Evolutionary conservation across 2,888 invertebrate species (phyloP).

Genomic region (Phortica okadai): DNA sequence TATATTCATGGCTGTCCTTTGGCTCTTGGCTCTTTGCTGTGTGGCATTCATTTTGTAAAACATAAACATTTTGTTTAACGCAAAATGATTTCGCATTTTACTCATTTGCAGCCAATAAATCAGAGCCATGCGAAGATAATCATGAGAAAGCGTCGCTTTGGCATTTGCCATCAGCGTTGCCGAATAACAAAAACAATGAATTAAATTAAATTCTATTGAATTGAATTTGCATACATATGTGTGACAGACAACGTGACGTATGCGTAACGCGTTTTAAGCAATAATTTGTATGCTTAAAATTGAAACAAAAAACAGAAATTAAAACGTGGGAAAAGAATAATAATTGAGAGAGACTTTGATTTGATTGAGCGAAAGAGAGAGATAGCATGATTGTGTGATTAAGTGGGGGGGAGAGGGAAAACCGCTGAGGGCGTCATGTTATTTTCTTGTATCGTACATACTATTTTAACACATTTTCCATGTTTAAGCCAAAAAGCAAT

Average conservation of each 20-base stretch:
- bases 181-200: not conserved
- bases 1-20: not conserved
- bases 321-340: no score
- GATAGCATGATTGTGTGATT: no score
- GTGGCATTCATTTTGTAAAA: not conserved
- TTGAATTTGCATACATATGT: slow-evolving; percentile 23
- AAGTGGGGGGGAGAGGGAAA: no score
- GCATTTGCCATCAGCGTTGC: slow-evolving; percentile 4
- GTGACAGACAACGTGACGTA: not conserved
- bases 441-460: not conserved
- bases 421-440: not conserved
- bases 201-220: slow-evolving; percentile 15
- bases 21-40: no score
- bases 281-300: no score
- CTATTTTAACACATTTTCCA: slow-evolving; percentile 44
- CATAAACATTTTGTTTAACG: not conserved
- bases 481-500: slow-evolving; percentile 59
- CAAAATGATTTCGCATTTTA: not conserved
- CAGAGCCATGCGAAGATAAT: slow-evolving; percentile 14
- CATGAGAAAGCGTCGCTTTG: slow-evolving; percentile 11
- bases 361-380: no score
- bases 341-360: no score
- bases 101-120: slow-evolving; percentile 31
- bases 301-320: no score
- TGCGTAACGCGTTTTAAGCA: not conserved